These are phyloP conservation scores for Odontothrips loti DNA, from an alignment of 2,888 invertebrate genomes.

Conservation along the genomic window DNA sequence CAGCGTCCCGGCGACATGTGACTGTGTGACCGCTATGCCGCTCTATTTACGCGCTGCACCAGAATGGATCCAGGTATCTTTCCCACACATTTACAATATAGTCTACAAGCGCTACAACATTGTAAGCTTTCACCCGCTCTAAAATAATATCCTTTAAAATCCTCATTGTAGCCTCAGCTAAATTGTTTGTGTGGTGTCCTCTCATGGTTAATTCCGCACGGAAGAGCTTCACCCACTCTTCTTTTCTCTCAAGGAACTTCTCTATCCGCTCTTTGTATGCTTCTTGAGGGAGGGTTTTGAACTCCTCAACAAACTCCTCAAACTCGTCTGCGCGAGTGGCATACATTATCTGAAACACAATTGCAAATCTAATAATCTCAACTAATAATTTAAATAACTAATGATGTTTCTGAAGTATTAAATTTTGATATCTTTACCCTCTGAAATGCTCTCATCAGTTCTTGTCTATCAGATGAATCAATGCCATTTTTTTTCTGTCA, in stretches of 20 bases:
- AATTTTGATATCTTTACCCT: background rate
- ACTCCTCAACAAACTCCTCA: background rate
- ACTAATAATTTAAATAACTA: background rate
- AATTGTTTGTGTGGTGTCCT: background rate
- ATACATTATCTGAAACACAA: background rate
- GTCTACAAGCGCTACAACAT: background rate
- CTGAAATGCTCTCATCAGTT: too few species aligned
- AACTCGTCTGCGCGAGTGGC: background rate
- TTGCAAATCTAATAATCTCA: background rate
- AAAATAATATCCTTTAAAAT: background rate
- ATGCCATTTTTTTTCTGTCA: too few species aligned
- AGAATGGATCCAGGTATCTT: background rate
- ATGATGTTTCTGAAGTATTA: background rate
- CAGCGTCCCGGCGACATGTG: too few species aligned
- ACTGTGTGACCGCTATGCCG: too few species aligned
- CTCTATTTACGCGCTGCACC: too few species aligned
- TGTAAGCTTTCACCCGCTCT: background rate
- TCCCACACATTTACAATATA: background rate
- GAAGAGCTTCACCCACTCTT: background rate
- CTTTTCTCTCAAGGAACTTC: background rate
- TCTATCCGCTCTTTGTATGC: background rate
- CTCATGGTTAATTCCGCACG: background rate
- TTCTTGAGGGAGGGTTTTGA: background rate
- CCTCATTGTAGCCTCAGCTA: background rate
- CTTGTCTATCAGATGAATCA: too few species aligned